A percentile compares a stretch with the other conserved stretches of the same genome.
These are phyloP conservation scores for Osmoderma eremita DNA, from an alignment of 2,888 invertebrate genomes.

Conservation along the genomic window DNA sequence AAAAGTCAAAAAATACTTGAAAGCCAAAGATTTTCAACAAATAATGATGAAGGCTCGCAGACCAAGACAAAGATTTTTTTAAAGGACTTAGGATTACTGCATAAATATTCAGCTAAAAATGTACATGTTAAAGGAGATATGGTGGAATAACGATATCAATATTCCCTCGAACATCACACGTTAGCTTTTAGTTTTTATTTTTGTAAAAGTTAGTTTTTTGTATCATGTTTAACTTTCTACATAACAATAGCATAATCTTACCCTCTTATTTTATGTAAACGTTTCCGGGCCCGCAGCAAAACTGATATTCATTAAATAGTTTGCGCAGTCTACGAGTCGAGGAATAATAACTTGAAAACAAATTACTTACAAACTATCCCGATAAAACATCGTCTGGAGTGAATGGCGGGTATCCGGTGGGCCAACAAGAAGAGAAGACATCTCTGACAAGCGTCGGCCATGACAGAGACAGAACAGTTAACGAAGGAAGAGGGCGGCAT, in stretches of 20 bases:
- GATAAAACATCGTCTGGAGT: constrained; percentile 31
- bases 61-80: no score
- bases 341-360: constrained; percentile 37
- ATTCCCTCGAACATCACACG: no score
- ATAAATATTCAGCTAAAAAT: no score
- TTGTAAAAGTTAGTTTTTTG: no score
- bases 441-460: constrained; percentile 18
- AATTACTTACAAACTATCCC: constrained; percentile 36
- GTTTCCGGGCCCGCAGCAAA: not conserved
- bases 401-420: constrained; percentile 21
- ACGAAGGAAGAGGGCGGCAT: constrained; percentile 10
- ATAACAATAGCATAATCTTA: not conserved
- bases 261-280: constrained; percentile 2
- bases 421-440: constrained; percentile 16
- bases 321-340: not conserved
- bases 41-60: no score
- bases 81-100: no score
- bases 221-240: not conserved
- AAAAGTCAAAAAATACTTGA: no score
- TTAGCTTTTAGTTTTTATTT: no score
- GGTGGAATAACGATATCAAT: no score
- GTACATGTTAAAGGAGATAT: no score
- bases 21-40: no score
- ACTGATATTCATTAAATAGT: constrained; percentile 32
- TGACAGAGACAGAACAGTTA: constrained; percentile 5